phyloP scores from a whole-genome alignment of 92 coral and sea anemone genomes.

The Siderastrea radians region DNA sequence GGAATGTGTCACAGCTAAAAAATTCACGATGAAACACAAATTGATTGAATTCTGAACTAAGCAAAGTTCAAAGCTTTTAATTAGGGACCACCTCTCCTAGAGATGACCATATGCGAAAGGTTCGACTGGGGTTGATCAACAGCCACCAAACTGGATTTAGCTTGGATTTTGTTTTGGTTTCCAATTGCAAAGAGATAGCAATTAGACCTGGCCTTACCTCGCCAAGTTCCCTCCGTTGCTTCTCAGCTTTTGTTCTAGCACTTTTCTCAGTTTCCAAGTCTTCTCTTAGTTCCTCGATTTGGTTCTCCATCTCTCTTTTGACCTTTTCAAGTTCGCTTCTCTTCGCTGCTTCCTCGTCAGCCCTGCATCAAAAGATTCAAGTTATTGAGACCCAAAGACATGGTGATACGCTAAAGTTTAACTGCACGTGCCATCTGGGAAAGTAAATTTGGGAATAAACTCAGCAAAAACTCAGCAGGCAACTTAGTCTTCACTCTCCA shows the following conservation, averaged over 20 bases:
- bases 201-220: slow-evolving; percentile 66
- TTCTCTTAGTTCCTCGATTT: slow-evolving; percentile 91
- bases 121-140: too few relatives aligned
- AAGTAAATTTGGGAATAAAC: too few relatives aligned
- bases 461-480: too few relatives aligned
- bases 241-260: slow-evolving; percentile 90
- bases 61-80: too few relatives aligned
- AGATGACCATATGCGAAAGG: too few relatives aligned
- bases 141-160: neutral
- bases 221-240: slow-evolving; percentile 81
- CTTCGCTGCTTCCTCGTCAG: slow-evolving; percentile 92
- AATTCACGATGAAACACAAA: too few relatives aligned
- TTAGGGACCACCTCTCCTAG: too few relatives aligned
- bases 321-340: slow-evolving; percentile 87
- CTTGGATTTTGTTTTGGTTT: neutral
- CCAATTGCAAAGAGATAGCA: neutral
- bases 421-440: too few relatives aligned
- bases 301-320: slow-evolving; percentile 91
- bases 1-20: too few relatives aligned
- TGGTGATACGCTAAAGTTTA: neutral
- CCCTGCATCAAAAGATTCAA: slow-evolving; percentile 52
- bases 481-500: too few relatives aligned
- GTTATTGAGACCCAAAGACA: neutral
- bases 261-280: slow-evolving; percentile 93
- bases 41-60: too few relatives aligned